These are phyloP conservation scores for Sitobion miscanthi DNA, from an alignment of 1,140 invertebrate genomes.

Conservation along the genomic window DNA sequence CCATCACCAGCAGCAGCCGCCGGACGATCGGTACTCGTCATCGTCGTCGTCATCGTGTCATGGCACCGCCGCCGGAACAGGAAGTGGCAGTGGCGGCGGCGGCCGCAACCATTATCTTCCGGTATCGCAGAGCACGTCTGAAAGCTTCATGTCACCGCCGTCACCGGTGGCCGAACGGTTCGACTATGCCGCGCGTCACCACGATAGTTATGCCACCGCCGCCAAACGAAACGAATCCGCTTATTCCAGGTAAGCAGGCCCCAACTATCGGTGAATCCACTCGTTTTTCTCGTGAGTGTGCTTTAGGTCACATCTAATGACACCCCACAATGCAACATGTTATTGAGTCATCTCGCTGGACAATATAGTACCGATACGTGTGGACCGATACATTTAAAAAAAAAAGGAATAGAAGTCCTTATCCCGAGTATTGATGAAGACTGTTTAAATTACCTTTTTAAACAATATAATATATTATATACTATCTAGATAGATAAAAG, in stretches of 20 bases:
- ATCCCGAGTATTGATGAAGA: background rate
- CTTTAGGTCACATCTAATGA: background rate
- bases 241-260: slow-evolving; percentile 23
- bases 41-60: slow-evolving; percentile 10
- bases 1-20: background rate
- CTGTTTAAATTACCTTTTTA: background rate
- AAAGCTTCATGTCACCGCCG: slow-evolving; percentile 52
- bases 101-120: slow-evolving; percentile 39
- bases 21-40: slow-evolving; percentile 21
- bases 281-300: background rate
- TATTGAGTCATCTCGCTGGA: background rate
- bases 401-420: background rate
- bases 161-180: slow-evolving; percentile 49
- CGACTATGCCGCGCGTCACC: slow-evolving; percentile 45
- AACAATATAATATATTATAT: background rate
- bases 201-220: slow-evolving; percentile 32
- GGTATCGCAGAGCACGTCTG: slow-evolving; percentile 50
- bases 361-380: too few relatives aligned
- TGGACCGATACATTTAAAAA: background rate
- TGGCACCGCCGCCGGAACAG: background rate
- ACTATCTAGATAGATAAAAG: background rate
- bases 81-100: background rate
- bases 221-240: slow-evolving; percentile 48
- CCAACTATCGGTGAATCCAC: background rate
- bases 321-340: background rate